Percentiles rank a stretch among this genome's conserved stretches.
phyloP scores from a whole-genome alignment of 2,888 invertebrate species.

The Aphidoletes aphidimyza region DNA sequence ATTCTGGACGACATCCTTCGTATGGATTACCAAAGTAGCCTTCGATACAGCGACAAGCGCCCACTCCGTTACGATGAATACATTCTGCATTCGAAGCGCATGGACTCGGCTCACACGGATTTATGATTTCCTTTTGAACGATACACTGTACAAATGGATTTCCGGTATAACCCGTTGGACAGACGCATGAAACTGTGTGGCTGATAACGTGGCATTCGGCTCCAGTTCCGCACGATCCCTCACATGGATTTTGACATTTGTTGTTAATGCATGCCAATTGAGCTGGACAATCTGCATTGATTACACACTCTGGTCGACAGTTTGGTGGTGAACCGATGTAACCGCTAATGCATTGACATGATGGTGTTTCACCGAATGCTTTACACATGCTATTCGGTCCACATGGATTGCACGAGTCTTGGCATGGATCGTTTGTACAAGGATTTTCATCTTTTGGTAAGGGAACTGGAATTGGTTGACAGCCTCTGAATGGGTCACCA shows the following conservation, averaged over 20 bases:
- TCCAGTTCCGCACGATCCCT: constrained; percentile 82
- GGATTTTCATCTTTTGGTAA: constrained; percentile 63
- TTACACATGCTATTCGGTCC: constrained; percentile 83
- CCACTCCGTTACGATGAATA: constrained; percentile 81
- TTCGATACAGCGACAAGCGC: constrained; percentile 82
- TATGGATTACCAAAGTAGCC: constrained; percentile 88
- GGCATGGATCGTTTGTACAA: constrained; percentile 58
- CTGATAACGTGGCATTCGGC: constrained; percentile 83
- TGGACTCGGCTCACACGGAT: constrained; percentile 87
- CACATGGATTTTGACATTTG: constrained; percentile 84
- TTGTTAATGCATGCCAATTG: constrained; percentile 83
- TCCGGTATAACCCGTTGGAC: constrained; percentile 79
- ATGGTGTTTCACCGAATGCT: constrained; percentile 73
- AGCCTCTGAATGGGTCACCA: constrained; percentile 84
- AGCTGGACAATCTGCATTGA: constrained; percentile 80
- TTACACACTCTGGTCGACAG: constrained; percentile 84
- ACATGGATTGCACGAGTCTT: constrained; percentile 80
- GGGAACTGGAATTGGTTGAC: constrained; percentile 70
- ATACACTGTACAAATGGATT: constrained; percentile 83
- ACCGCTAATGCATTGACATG: constrained; percentile 80
- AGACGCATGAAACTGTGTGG: constrained; percentile 84
- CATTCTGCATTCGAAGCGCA: constrained; percentile 85
- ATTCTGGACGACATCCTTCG: constrained; percentile 87
- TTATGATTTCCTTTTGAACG: constrained; percentile 67
- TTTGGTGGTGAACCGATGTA: constrained; percentile 84